Evolutionary conservation across 2,888 invertebrate species (phyloP).

Genomic region (Scaptodrosophila latifasciaeformis): DNA sequence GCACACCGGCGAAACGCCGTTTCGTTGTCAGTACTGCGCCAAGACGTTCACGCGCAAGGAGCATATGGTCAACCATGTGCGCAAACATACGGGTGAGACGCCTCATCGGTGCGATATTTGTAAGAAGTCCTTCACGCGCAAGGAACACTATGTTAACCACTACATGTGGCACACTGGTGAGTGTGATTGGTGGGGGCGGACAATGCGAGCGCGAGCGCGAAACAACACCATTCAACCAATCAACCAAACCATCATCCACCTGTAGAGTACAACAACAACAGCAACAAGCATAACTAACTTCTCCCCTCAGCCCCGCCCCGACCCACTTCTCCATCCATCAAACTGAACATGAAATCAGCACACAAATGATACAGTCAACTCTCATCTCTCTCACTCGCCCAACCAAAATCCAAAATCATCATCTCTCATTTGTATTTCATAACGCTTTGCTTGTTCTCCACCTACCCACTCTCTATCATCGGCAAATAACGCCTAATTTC

Average conservation of each 20-base stretch:
- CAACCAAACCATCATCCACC: constrained; percentile 12
- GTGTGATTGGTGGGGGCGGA: constrained; percentile 69
- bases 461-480: background rate
- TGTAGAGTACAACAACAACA: constrained; percentile 37
- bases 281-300: constrained; percentile 16
- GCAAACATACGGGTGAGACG: constrained; percentile 88
- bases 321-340: constrained; percentile 6
- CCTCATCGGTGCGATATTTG: constrained; percentile 90
- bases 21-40: constrained; percentile 89
- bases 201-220: constrained; percentile 69
- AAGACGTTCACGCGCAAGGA: constrained; percentile 90
- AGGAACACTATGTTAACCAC: constrained; percentile 91
- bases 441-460: constrained; percentile 43
- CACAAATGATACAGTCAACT: constrained; percentile 33
- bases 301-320: too few species aligned
- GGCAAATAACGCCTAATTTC: too few species aligned
- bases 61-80: constrained; percentile 90
- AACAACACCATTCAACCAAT: constrained; percentile 27
- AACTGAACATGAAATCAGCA: too few species aligned
- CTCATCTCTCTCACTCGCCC: constrained; percentile 10
- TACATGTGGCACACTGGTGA: constrained; percentile 81
- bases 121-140: constrained; percentile 90
- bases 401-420: background rate
- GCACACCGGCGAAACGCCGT: constrained; percentile 88
- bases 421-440: constrained; percentile 30